Base-by-base conservation (phyloP, 1,140 invertebrate species). In the Pseudomyrmex gracilis region DNA sequence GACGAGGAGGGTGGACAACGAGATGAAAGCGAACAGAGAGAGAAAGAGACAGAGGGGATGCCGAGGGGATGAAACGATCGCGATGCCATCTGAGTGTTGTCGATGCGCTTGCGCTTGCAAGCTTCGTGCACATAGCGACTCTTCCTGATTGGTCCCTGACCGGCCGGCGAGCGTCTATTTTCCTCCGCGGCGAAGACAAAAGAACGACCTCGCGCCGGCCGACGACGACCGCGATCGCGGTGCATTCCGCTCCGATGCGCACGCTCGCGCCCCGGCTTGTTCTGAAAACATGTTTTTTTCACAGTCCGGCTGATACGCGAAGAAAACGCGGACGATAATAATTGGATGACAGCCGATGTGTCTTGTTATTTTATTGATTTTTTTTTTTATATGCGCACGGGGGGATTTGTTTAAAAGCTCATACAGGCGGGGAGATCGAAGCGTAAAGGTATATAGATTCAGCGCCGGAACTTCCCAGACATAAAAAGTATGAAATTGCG, bases 31-130 rank as follows among this genome's bases (percentile, higher is more conserved):
- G 34, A 34, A 34, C 34, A 55, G 20, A 66, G 83, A 73, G 53
- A 74, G 70, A 76, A 85, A 8, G 71, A 61, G 67, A n/a, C n/a
- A 61, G 47, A 63, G 67, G 57, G 74, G 47, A 17, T n/a, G 45
- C 8, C 24, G 10, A 15, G 71, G 76, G 86, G 84, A 47, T 84
- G 83, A 77, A 51, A 78, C 53, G 61, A 73, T 22, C 34, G 55
- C 55, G 55, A 55, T 68, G 87, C 83, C 86, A 85, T 88, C 87
- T 88, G 73, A 71, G 63, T 64, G 53, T 45, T 34, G 34, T 24
- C 49, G 47, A 47, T 45, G 86, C 86, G 86, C 83, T 82, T 87
- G 87, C 87, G 87, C 85, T 3, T n/a, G 55, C 55, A 49, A 2
- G 80, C 43, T 22, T 34, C 0, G 34, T 51, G 20, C 53, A 12